These are phyloP conservation scores for Drosophila littoralis DNA, from an alignment of 1,140 invertebrate species.

Conservation along the genomic window DNA sequence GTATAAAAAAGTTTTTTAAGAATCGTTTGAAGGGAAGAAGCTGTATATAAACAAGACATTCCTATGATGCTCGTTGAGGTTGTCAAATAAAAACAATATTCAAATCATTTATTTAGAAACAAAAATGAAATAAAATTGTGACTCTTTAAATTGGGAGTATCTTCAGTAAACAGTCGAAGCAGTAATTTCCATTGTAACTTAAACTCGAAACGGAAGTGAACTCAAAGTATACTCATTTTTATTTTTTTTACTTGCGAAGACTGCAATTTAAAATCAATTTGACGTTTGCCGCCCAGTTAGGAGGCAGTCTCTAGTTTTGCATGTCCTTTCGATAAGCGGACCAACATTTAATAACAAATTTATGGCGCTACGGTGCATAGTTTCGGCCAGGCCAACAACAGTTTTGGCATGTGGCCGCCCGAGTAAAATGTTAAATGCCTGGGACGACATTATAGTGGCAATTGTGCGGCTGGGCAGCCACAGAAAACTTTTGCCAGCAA, in stretches of 20 bases:
- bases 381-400: constrained; percentile 65
- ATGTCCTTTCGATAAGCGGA: constrained; percentile 66
- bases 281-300: constrained; percentile 50
- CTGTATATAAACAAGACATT: too few relatives aligned
- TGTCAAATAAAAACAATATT: neutral
- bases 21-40: too few relatives aligned
- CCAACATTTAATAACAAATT: constrained; percentile 63
- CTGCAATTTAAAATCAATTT: constrained; percentile 81
- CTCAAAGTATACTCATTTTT: neutral
- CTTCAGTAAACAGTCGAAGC: too few relatives aligned
- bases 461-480: constrained; percentile 75
- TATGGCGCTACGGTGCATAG: constrained; percentile 68
- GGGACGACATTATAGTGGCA: constrained; percentile 73
- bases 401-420: constrained; percentile 52
- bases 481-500: constrained; percentile 75
- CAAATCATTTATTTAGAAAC: neutral
- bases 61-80: too few relatives aligned
- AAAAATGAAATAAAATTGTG: too few relatives aligned
- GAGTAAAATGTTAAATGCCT: constrained; percentile 72
- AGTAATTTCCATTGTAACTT: neutral
- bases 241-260: constrained; percentile 22
- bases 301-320: constrained; percentile 45
- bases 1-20: too few relatives aligned
- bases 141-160: too few relatives aligned
- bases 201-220: neutral